Percentiles rank a stretch among this genome's conserved stretches.
These are phyloP conservation scores for Polyommatus icarus DNA, from an alignment of 2,888 invertebrate genomes.

Conservation along the genomic window DNA sequence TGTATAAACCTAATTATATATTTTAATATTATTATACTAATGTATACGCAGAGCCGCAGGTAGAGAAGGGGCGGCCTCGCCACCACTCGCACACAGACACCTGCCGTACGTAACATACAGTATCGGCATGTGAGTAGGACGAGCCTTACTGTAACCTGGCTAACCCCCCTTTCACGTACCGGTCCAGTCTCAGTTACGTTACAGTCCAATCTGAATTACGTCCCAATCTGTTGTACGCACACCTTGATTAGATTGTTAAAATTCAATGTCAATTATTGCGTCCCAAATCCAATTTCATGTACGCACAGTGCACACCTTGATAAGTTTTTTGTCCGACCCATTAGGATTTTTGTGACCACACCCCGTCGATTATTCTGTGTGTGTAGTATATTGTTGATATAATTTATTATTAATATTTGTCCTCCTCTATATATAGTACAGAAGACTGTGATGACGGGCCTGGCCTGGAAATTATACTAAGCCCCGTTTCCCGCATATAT, in stretches of 20 bases:
- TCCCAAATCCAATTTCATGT: too few species aligned
- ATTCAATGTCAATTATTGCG: neutral
- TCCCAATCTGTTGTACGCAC: neutral
- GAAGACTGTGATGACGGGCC: neutral
- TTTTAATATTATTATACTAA: conserved; percentile 3
- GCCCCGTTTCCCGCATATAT: neutral
- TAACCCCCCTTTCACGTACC: neutral
- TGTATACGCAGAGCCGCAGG: conserved; percentile 27
- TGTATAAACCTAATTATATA: neutral
- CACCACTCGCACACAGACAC: conserved; percentile 25
- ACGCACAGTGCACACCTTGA: neutral
- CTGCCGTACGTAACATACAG: conserved; percentile 30
- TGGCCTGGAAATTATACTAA: neutral
- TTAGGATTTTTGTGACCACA: neutral
- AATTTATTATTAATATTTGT: neutral
- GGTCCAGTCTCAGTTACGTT: neutral
- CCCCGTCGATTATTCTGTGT: neutral
- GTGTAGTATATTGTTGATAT: neutral
- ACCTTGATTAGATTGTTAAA: neutral
- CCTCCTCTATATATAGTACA: neutral
- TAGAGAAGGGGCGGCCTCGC: conserved; percentile 18
- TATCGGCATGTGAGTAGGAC: conserved; percentile 31
- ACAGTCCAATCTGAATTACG: neutral
- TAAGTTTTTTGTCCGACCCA: neutral
- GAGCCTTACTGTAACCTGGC: conserved; percentile 10